A percentile compares a stretch with the other conserved stretches of the same genome.
Conservation (phyloP, 1,140 invertebrate species). For the Danaus plexippus region DNA sequence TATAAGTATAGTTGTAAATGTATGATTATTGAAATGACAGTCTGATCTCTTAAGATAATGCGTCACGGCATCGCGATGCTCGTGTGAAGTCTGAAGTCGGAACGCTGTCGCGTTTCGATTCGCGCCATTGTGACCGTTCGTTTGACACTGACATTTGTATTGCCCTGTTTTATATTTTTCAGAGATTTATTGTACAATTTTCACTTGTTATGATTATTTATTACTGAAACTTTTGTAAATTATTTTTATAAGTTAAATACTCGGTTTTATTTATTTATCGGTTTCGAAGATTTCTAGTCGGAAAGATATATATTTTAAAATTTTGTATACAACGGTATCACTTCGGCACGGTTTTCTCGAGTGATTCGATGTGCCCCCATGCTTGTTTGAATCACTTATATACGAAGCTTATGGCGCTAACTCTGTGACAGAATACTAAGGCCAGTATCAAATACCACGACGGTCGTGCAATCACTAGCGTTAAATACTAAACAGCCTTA, state of each 20-base stretch:
- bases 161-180: background rate
- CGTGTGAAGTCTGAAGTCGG: too few relatives aligned
- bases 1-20: constrained; percentile 61
- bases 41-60: constrained; percentile 67
- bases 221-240: background rate
- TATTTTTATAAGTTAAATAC: constrained; percentile 8
- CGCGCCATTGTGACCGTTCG: constrained; percentile 12
- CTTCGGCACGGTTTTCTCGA: too few relatives aligned
- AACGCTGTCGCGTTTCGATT: constrained; percentile 15
- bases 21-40: constrained; percentile 65
- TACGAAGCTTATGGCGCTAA: too few relatives aligned
- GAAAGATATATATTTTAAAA: too few relatives aligned
- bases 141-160: constrained; percentile 9
- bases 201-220: too few relatives aligned
- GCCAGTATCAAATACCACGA: constrained; percentile 16
- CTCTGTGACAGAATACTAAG: background rate
- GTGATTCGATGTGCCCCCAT: too few relatives aligned
- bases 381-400: too few relatives aligned
- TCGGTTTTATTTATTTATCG: too few relatives aligned
- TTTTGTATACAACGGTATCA: too few relatives aligned
- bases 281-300: too few relatives aligned
- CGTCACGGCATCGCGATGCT: constrained; percentile 17
- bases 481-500: constrained; percentile 21
- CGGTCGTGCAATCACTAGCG: constrained; percentile 7
- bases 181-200: too few relatives aligned